phyloP scores from a whole-genome alignment of 2,888 invertebrate species.

The Phymatocera aterrima region DNA sequence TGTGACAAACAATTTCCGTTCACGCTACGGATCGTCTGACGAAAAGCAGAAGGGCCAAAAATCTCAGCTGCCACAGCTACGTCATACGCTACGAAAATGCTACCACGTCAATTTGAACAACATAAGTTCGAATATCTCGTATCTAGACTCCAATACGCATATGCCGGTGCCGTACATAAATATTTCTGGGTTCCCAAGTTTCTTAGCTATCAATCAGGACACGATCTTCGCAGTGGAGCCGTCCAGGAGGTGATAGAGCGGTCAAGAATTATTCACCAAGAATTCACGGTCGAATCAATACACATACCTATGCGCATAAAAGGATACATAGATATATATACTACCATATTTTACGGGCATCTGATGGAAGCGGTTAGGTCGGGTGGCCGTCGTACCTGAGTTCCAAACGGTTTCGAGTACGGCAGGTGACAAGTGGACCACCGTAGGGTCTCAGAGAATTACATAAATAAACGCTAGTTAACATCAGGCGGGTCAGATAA shows the following conservation, averaged over 20 bases:
- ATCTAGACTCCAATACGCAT: not conserved
- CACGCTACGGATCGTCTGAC: not conserved
- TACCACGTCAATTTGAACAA: not conserved
- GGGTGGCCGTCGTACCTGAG: conserved; percentile 31
- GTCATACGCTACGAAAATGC: not conserved
- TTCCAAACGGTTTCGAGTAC: conserved; percentile 38
- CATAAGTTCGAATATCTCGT: not conserved
- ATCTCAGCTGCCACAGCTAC: conserved; percentile 2
- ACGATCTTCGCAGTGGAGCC: not conserved
- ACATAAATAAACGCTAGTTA: conserved; percentile 61
- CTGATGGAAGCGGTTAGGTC: conserved; percentile 29
- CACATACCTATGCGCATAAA: not conserved
- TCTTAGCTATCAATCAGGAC: not conserved
- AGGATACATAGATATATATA: not conserved
- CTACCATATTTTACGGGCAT: not conserved
- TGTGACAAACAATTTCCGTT: conserved; percentile 23
- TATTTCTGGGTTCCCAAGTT: not conserved
- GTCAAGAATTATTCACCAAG: not conserved
- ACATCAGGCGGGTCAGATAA: conserved; percentile 56
- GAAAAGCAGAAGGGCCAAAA: not conserved
- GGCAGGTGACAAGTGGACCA: conserved; percentile 56
- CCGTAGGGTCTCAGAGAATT: conserved; percentile 59
- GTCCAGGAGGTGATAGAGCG: not conserved
- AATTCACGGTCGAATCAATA: not conserved
- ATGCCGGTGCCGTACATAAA: not conserved